Conservation (phyloP, 1,140 invertebrate species). For the Cheumatopsyche charites region DNA sequence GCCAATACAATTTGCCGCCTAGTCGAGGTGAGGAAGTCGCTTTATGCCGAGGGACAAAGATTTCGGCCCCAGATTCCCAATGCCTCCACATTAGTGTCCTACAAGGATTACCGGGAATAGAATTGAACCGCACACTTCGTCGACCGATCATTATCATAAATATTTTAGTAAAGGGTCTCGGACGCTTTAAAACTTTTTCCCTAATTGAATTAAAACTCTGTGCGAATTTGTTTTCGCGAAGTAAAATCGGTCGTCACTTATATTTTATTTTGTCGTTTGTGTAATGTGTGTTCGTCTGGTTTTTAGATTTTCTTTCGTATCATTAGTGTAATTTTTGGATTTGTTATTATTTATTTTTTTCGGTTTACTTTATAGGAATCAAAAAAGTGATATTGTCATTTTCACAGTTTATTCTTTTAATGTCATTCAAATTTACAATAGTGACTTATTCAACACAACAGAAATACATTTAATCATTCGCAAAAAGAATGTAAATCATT, state of each 20-base stretch:
- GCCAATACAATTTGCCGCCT: slow-evolving; percentile 42
- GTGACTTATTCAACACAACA: slow-evolving; percentile 16
- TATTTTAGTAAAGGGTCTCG: background rate
- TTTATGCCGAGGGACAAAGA: slow-evolving; percentile 27
- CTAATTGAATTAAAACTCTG: slow-evolving; percentile 7
- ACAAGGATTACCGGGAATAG: slow-evolving; percentile 17
- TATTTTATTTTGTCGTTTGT: too few relatives aligned
- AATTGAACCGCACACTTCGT: background rate
- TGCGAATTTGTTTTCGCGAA: background rate
- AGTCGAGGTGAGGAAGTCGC: slow-evolving; percentile 34
- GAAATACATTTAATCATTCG: slow-evolving; percentile 29
- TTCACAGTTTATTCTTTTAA: too few relatives aligned
- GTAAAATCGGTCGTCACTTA: too few relatives aligned
- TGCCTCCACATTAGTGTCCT: slow-evolving; percentile 9
- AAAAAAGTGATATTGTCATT: too few relatives aligned
- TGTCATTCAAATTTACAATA: too few relatives aligned
- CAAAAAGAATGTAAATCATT: slow-evolving; percentile 42
- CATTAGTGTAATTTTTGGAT: too few relatives aligned
- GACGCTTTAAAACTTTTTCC: background rate
- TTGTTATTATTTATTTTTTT: too few relatives aligned
- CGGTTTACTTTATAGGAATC: too few relatives aligned
- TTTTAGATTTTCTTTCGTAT: too few relatives aligned
- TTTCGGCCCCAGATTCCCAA: slow-evolving; percentile 16
- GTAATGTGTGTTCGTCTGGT: too few relatives aligned
- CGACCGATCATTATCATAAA: slow-evolving; percentile 19